Evolutionary conservation across 2,888 invertebrate genomes (phyloP).

Genomic region (Punctoribates punctum): DNA sequence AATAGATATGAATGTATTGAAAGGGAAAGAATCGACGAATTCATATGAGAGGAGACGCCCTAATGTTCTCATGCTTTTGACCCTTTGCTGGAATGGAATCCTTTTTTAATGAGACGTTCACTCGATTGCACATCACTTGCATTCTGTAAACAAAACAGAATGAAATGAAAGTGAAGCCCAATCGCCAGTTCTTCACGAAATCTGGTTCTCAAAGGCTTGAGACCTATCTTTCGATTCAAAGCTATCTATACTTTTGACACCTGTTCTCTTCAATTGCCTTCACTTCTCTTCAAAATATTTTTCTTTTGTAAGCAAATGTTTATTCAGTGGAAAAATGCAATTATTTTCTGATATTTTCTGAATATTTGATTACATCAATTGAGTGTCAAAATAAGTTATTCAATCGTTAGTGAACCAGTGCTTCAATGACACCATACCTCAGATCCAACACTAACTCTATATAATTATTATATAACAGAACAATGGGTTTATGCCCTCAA

Average conservation of each 20-base stretch:
- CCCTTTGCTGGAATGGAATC: neutral
- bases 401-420: neutral
- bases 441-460: constrained; percentile 3
- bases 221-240: neutral
- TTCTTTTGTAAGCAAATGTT: neutral
- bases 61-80: constrained; percentile 1
- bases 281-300: neutral
- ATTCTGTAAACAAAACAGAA: neutral
- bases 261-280: neutral
- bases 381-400: constrained; percentile 11
- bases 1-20: constrained; percentile 5
- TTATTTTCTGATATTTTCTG: constrained; percentile 6
- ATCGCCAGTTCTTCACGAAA: constrained; percentile 6
- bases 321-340: constrained; percentile 1
- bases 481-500: neutral
- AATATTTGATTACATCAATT: neutral
- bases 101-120: constrained; percentile 24
- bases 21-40: neutral
- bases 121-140: constrained; percentile 2
- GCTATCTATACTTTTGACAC: neutral
- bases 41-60: constrained; percentile 3
- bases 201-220: constrained; percentile 24
- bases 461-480: neutral
- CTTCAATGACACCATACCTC: constrained; percentile 20
- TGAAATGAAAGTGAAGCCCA: constrained; percentile 18